Evolutionary conservation across 2,888 invertebrate genomes (phyloP).

Genomic region (Sarcophaga subvicina): DNA sequence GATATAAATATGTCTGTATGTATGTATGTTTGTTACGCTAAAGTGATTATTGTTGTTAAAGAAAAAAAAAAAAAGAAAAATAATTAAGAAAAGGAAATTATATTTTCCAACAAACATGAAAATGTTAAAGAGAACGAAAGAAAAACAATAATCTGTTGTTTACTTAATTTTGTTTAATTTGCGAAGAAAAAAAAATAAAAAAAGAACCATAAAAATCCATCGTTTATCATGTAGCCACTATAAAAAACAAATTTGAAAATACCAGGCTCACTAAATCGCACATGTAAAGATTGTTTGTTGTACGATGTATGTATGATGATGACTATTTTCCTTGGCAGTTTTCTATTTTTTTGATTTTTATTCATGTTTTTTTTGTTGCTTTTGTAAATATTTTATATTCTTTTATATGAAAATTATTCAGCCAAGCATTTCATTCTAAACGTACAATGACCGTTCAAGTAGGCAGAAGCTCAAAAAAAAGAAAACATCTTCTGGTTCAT

Average conservation of each 20-base stretch:
- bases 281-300: neutral
- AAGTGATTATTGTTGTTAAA: conserved; percentile 28
- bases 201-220: conserved; percentile 34
- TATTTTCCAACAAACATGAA: conserved; percentile 10
- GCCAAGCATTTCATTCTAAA: conserved; percentile 67
- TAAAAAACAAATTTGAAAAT: neutral
- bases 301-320: conserved; percentile 33
- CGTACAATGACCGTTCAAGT: conserved; percentile 78
- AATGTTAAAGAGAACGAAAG: neutral
- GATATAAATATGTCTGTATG: too few relatives aligned
- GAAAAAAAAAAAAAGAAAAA: conserved; percentile 24
- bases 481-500: conserved; percentile 38
- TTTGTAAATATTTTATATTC: neutral
- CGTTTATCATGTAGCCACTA: conserved; percentile 57
- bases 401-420: conserved; percentile 48
- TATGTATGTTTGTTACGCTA: conserved; percentile 47
- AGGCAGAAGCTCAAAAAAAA: conserved; percentile 47
- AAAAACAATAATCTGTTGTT: conserved; percentile 35
- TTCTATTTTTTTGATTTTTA: neutral
- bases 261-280: conserved; percentile 8
- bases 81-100: neutral
- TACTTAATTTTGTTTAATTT: conserved; percentile 42
- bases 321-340: conserved; percentile 22
- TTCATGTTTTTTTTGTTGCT: neutral
- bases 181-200: conserved; percentile 13